Conservation (phyloP, 1,140 invertebrate species). For the Nephila pilipes region DNA sequence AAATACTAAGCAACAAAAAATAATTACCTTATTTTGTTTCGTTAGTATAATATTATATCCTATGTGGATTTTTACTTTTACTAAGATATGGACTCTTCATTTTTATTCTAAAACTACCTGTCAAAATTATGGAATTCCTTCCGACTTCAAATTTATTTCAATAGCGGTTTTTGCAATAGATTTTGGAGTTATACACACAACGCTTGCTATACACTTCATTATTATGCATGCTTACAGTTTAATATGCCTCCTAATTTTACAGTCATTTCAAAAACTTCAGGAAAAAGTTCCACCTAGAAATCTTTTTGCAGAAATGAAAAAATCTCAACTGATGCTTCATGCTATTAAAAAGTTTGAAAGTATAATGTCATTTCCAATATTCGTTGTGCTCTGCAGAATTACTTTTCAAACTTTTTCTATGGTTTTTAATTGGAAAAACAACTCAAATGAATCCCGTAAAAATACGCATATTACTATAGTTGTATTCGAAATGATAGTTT, state of each 20-base stretch:
- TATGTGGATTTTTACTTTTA: neutral
- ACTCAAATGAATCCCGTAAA: neutral
- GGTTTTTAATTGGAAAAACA: neutral
- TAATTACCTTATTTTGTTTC: neutral
- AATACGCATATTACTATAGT: neutral
- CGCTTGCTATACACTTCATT: neutral
- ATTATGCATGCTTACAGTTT: neutral
- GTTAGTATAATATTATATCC: neutral
- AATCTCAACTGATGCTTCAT: neutral
- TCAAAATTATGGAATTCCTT: neutral
- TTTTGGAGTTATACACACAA: neutral
- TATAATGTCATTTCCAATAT: neutral
- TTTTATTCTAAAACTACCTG: neutral
- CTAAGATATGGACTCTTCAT: neutral
- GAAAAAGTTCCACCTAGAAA: neutral
- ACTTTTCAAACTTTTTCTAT: neutral
- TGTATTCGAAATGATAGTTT: neutral
- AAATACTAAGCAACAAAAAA: neutral
- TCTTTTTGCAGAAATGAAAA: neutral
- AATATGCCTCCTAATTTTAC: neutral
- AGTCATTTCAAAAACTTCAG: neutral
- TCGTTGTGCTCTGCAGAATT: neutral
- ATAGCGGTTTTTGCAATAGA: neutral
- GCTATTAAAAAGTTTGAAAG: neutral
- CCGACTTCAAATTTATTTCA: neutral